Evolutionary conservation across 2,113 vertebrate genomes (phyloP).

Genomic region (Pachypanchax playfairii): DNA sequence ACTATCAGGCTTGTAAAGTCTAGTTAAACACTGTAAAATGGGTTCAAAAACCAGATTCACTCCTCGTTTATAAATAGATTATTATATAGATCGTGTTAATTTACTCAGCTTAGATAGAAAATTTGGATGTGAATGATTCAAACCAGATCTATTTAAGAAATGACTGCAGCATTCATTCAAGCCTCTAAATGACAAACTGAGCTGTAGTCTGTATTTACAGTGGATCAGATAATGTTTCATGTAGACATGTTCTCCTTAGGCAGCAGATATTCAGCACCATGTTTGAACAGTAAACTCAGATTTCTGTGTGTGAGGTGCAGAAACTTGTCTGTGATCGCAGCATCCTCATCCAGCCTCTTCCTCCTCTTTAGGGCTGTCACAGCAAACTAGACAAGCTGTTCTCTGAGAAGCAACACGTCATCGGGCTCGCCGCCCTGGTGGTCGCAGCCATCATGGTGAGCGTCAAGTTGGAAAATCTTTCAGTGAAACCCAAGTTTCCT

Average conservation of each 20-base stretch:
- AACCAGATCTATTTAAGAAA: background rate
- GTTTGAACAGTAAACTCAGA: constrained; percentile 10
- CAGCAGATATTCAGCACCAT: constrained; percentile 8
- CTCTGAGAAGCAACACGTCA: constrained; percentile 90
- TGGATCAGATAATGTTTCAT: background rate
- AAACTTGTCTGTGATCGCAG: background rate
- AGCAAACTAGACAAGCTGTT: constrained; percentile 87
- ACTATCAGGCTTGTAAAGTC: background rate
- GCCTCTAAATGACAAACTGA: background rate
- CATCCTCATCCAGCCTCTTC: constrained; percentile 7
- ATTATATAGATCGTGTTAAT: background rate
- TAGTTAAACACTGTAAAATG: background rate
- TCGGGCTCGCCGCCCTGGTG: constrained; percentile 89
- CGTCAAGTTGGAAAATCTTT: background rate
- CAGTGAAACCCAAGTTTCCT: too few species aligned
- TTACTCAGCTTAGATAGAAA: background rate
- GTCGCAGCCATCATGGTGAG: constrained; percentile 96
- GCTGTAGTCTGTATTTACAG: background rate
- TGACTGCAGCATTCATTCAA: background rate
- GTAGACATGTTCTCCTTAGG: constrained; percentile 14
- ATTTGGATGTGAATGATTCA: too few species aligned
- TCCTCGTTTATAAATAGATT: background rate
- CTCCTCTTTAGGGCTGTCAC: constrained; percentile 81
- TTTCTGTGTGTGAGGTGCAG: background rate
- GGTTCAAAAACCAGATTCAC: background rate